phyloP scores from a whole-genome alignment of 2,888 invertebrate species.

The Neuroscelio doddi region DNA sequence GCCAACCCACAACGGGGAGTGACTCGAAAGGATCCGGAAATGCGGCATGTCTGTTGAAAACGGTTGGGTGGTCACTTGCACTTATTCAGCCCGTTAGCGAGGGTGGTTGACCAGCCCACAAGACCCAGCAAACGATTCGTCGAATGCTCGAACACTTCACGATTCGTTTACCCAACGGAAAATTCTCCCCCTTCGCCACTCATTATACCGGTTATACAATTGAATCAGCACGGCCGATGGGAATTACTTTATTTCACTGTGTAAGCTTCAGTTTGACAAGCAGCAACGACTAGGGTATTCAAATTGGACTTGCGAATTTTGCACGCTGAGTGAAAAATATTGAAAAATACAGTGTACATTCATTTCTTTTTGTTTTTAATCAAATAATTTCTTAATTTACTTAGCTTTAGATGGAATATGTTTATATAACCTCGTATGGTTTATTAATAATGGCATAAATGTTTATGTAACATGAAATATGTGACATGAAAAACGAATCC shows the following conservation, averaged over 20 bases:
- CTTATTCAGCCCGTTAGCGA: conserved; percentile 7
- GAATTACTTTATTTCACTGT: conserved; percentile 32
- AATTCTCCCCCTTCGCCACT: conserved; percentile 7
- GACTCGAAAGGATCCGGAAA: conserved; percentile 11
- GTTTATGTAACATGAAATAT: no score
- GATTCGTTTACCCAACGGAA: conserved; percentile 17
- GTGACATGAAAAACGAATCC: no score
- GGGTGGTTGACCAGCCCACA: no score
- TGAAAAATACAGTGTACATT: not conserved
- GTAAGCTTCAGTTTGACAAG: conserved; percentile 30
- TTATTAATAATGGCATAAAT: no score
- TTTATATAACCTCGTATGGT: no score
- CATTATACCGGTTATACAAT: conserved; percentile 30
- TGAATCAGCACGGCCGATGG: conserved; percentile 22
- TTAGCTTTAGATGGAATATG: no score
- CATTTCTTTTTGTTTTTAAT: no score
- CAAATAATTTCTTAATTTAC: no score
- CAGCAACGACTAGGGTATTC: conserved; percentile 31
- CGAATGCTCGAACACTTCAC: conserved; percentile 6
- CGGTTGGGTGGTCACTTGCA: conserved; percentile 10
- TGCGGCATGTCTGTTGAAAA: conserved; percentile 12
- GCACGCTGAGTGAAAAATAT: not conserved
- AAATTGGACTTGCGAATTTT: conserved; percentile 28
- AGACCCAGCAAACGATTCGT: conserved; percentile 14
- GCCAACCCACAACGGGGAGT: conserved; percentile 18